These are phyloP conservation scores for Eulemur rufifrons DNA, from an alignment of 2,113 vertebrate genomes.

Conservation along the genomic window DNA sequence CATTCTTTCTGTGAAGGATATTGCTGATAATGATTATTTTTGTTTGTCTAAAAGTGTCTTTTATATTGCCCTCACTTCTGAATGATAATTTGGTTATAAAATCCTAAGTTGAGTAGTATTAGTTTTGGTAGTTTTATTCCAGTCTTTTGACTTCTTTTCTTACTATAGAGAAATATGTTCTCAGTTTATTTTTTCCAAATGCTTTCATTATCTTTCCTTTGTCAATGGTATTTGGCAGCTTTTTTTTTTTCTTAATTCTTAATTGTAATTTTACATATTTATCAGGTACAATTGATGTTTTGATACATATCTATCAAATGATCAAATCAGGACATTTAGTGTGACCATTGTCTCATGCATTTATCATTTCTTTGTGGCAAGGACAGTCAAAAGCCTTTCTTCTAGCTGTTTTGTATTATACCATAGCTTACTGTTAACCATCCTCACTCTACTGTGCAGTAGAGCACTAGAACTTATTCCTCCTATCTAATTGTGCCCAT, in stretches of 20 bases:
- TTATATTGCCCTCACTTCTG: neutral
- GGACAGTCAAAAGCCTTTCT: neutral
- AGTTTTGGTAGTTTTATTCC: neutral
- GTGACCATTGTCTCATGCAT: neutral
- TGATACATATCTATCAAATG: neutral
- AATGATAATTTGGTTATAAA: neutral
- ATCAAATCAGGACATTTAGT: neutral
- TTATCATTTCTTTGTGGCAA: neutral
- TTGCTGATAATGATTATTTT: slow-evolving; percentile 10
- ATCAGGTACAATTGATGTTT: neutral
- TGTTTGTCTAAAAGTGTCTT: slow-evolving; percentile 3
- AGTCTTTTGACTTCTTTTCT: neutral
- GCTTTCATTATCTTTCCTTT: neutral
- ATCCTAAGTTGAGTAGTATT: neutral
- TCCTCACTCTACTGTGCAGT: neutral
- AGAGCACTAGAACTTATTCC: neutral
- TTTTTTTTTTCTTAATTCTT: neutral
- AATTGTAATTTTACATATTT: neutral
- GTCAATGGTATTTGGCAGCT: neutral
- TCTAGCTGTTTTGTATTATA: neutral
- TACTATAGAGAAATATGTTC: neutral
- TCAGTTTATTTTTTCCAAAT: slow-evolving; percentile 1
- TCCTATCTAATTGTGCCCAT: neutral
- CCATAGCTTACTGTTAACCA: neutral
- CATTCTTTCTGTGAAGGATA: neutral